Base-by-base conservation (phyloP, 1,140 invertebrate genomes). In the Stegodyphus mimosarum region DNA sequence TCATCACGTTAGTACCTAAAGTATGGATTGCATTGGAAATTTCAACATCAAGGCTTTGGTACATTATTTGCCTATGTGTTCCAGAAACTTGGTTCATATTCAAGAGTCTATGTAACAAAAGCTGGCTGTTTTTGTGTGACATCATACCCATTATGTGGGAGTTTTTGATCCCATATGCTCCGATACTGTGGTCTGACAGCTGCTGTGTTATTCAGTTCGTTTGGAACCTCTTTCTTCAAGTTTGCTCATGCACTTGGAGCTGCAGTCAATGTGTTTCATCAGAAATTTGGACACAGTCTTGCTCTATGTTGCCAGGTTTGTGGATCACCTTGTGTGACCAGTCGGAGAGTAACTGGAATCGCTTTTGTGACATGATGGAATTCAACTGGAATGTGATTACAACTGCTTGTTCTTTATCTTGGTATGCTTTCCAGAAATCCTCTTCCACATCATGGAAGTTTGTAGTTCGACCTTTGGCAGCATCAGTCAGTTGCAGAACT, bases 381-480 rank as follows among this genome's bases (percentile, higher is more conserved):
- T 17, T 51, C 4, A 60, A 63, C 13, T 84, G 73, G 72, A 63
- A 75, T 52, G 11, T 69, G 6, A 52, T 76, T 4, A 75, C 60
- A 33, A 60, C 53, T 4, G 49, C 66, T 49, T 74, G 72, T 63
- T 53, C 17, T 7, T 17, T 50, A 60, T 84, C 81, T n/a, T 76
- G 64, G 64, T n/a, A 70, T 17, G 6, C 75, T 18, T 50, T 84
- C 55, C 51, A 75, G 2, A 75, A 75, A 53, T 74, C 64, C 15
- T 18, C 76, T n/a, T 18, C 81, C 13, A 84, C 48, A 49, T 75
- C 72, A 9, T 84, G 81, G 81, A 55, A 60, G 10, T 33, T 66
- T 52, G 80, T 33, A 11, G 51, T 83, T 33, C 48, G 71, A 9
- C 78, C 67, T 63, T 67, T 72, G 9, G 74, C 80, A 17, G 49